Evolutionary conservation across 2,113 vertebrate genomes (phyloP).

Genomic region (Gallinago jamesoni): DNA sequence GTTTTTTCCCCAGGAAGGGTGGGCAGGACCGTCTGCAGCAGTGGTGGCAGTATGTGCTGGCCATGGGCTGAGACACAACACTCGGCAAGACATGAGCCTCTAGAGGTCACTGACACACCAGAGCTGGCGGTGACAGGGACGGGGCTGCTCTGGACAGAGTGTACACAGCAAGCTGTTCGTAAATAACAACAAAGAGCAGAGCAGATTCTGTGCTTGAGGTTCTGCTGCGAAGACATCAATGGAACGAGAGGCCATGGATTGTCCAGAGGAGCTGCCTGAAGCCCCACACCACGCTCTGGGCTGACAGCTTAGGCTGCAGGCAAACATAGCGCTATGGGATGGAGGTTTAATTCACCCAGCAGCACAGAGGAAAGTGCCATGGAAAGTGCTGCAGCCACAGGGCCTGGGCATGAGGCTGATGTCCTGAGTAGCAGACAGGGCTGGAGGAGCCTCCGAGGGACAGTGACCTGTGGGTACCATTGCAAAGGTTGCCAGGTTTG

Average conservation of each 20-base stretch:
- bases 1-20: not conserved
- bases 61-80: not conserved
- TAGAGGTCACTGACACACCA: slow-evolving; percentile 64
- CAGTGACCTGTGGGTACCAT: not conserved
- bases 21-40: not conserved
- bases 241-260: not conserved
- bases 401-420: not conserved
- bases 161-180: not conserved
- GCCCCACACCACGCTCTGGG: rapidly evolving
- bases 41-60: rapidly evolving
- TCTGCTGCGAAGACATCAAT: not conserved
- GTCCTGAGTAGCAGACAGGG: not conserved
- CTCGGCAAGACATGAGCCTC: not conserved
- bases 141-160: not conserved
- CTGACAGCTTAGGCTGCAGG: not conserved
- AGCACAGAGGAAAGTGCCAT: not conserved
- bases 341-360: not conserved
- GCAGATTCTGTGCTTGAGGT: too few species aligned
- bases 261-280: rapidly evolving
- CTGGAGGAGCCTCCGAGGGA: not conserved
- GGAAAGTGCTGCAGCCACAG: not conserved
- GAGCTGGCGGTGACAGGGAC: rapidly evolving
- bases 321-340: rapidly evolving
- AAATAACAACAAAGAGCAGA: not conserved
- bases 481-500: not conserved